phyloP scores from a whole-genome alignment of 2,888 invertebrate genomes.

The Mellilla xanthometata region DNA sequence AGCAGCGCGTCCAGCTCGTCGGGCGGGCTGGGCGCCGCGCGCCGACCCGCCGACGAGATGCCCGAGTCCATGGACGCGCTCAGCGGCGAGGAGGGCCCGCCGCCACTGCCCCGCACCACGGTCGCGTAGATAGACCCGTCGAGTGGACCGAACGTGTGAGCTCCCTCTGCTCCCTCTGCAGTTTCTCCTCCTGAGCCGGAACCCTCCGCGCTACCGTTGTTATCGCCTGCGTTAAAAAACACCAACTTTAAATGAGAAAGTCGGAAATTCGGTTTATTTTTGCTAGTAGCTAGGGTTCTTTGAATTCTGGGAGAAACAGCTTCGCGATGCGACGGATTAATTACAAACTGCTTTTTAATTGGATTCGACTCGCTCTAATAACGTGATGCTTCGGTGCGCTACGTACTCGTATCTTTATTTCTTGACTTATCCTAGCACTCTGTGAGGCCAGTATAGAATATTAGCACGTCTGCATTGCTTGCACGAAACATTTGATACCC shows the following conservation, averaged over 20 bases:
- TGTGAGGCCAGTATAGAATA: slow-evolving; percentile 36
- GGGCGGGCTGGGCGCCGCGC: slow-evolving; percentile 78
- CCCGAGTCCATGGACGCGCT: slow-evolving; percentile 96
- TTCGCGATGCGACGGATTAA: slow-evolving; percentile 53
- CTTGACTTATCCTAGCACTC: slow-evolving; percentile 32
- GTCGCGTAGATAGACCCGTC: slow-evolving; percentile 96
- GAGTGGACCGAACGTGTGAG: slow-evolving; percentile 91
- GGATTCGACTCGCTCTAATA: slow-evolving; percentile 63
- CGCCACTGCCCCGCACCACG: slow-evolving; percentile 65
- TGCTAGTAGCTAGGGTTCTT: no score
- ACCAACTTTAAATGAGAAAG: slow-evolving; percentile 19
- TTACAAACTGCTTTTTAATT: slow-evolving; percentile 65
- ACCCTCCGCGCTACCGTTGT: slow-evolving; percentile 76
- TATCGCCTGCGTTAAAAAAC: slow-evolving; percentile 76
- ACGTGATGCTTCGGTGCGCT: slow-evolving; percentile 33
- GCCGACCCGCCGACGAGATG: slow-evolving; percentile 89
- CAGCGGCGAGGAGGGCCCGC: slow-evolving; percentile 85
- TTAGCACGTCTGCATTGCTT: slow-evolving; percentile 30
- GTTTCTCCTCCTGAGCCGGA: slow-evolving; percentile 72
- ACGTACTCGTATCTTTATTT: slow-evolving; percentile 29
- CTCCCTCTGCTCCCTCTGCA: slow-evolving; percentile 70
- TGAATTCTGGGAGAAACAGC: slow-evolving; percentile 33
- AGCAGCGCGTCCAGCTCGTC: slow-evolving; percentile 92
- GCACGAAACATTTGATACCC: slow-evolving; percentile 3
- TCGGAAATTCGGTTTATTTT: no score